Percentiles rank a stretch among this genome's conserved stretches.
These are phyloP conservation scores for Eremobia ochroleuca DNA, from an alignment of 2,888 invertebrate species.

Conservation along the genomic window DNA sequence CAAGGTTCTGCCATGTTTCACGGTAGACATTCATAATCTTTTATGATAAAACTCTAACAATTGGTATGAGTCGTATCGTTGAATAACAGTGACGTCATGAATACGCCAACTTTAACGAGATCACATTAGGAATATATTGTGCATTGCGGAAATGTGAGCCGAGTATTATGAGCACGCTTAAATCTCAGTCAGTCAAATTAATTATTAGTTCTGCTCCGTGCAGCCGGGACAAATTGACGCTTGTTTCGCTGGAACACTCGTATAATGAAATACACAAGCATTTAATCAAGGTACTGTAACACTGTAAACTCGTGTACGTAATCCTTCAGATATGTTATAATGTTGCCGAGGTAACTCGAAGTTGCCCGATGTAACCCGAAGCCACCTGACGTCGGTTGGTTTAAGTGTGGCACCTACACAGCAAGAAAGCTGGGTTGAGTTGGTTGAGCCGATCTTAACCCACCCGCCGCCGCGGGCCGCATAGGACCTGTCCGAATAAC, in stretches of 20 bases:
- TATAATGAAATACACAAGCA: conserved; percentile 64
- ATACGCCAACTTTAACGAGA: conserved; percentile 49
- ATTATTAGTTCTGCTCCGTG: conserved; percentile 66
- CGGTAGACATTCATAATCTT: conserved; percentile 2
- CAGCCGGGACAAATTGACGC: conserved; percentile 65
- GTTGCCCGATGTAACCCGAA: conserved; percentile 48
- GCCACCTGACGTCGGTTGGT: conserved; percentile 60
- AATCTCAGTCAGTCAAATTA: conserved; percentile 68
- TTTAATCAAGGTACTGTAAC: conserved; percentile 64
- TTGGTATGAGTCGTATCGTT: conserved; percentile 9
- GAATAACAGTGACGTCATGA: conserved; percentile 45
- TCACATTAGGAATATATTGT: conserved; percentile 63
- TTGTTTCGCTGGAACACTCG: conserved; percentile 63
- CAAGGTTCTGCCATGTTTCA: background rate
- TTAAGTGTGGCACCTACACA: conserved; percentile 73
- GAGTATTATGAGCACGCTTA: conserved; percentile 63
- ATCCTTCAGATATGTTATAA: conserved; percentile 61
- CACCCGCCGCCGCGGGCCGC: conserved; percentile 72
- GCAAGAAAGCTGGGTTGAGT: conserved; percentile 75
- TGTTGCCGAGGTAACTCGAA: conserved; percentile 51
- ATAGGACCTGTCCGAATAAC: conserved; percentile 86
- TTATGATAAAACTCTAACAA: conserved; percentile 14
- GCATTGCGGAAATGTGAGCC: conserved; percentile 65
- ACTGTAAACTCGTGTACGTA: conserved; percentile 54
- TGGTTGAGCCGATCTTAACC: conserved; percentile 79